These are phyloP conservation scores for Apodemus speciosus DNA, from an alignment of 2,113 vertebrate species.

Conservation along the genomic window DNA sequence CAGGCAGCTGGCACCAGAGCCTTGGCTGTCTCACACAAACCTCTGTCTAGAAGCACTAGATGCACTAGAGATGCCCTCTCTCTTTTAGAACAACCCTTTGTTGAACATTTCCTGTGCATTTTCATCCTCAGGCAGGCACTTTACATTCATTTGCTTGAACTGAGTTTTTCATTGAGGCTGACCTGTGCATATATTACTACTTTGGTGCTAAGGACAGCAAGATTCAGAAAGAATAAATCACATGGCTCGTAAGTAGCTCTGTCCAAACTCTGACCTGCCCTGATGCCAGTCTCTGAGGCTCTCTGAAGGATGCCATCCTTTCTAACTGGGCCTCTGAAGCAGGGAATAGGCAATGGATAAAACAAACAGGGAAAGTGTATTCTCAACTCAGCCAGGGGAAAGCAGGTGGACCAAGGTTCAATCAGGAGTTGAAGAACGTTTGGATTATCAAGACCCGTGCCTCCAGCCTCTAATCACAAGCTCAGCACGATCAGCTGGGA, in stretches of 20 bases:
- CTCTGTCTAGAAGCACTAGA: not conserved
- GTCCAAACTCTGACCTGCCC: not conserved
- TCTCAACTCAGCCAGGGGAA: not conserved
- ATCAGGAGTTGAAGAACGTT: not conserved
- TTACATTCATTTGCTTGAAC: not conserved
- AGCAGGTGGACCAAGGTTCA: not conserved
- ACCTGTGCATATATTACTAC: not conserved
- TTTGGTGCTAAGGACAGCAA: not conserved
- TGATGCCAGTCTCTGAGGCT: not conserved
- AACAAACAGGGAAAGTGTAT: not conserved
- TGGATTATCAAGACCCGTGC: not conserved
- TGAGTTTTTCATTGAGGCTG: not conserved
- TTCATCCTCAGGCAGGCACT: not conserved
- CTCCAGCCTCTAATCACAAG: not conserved
- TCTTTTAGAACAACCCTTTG: fast-evolving
- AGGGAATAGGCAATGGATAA: not conserved
- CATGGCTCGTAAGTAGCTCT: not conserved
- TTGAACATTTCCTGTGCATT: not conserved
- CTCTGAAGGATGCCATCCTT: not conserved
- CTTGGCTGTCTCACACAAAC: not conserved
- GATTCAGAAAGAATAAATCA: not conserved
- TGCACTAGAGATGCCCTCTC: not conserved
- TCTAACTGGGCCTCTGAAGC: not conserved
- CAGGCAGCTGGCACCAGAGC: too few relatives aligned
- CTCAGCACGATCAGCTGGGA: not conserved